Evolutionary conservation across 2,888 invertebrate genomes (phyloP).

Genomic region (Camptogramma bilineatum): DNA sequence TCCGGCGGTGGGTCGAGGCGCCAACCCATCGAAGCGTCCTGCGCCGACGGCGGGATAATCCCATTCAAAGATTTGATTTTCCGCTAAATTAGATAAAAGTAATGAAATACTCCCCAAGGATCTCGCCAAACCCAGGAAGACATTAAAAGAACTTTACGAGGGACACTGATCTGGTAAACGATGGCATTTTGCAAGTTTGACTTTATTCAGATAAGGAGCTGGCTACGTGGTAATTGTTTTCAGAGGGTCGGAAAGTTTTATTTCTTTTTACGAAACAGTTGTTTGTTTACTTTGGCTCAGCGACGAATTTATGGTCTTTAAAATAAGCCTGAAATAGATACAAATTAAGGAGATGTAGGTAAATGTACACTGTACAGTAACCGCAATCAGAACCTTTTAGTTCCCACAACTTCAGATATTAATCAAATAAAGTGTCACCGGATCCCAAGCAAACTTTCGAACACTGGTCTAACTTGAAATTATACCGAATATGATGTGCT

Average conservation of each 20-base stretch:
- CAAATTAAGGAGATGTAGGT: background rate
- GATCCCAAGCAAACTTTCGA: conserved; percentile 31
- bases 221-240: conserved; percentile 38
- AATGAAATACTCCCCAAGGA: conserved; percentile 77
- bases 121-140: conserved; percentile 54
- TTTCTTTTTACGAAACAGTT: conserved; percentile 28
- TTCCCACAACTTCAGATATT: conserved; percentile 9
- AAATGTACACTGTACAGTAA: background rate
- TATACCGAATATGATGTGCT: conserved; percentile 26
- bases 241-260: conserved; percentile 31
- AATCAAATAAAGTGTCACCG: conserved; percentile 35
- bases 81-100: conserved; percentile 83
- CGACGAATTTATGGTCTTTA: conserved; percentile 14
- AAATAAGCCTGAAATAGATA: conserved; percentile 4
- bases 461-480: conserved; percentile 41
- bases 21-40: conserved; percentile 55
- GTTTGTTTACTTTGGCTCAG: conserved; percentile 23
- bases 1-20: conserved; percentile 47
- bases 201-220: conserved; percentile 38
- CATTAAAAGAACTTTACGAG: conserved; percentile 60
- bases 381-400: conserved; percentile 5
- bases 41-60: conserved; percentile 75
- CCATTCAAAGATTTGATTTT: conserved; percentile 83
- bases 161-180: conserved; percentile 46
- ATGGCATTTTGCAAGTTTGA: conserved; percentile 42